Base-by-base conservation (phyloP, 2,888 invertebrate species). In the Tinea semifulvella region DNA sequence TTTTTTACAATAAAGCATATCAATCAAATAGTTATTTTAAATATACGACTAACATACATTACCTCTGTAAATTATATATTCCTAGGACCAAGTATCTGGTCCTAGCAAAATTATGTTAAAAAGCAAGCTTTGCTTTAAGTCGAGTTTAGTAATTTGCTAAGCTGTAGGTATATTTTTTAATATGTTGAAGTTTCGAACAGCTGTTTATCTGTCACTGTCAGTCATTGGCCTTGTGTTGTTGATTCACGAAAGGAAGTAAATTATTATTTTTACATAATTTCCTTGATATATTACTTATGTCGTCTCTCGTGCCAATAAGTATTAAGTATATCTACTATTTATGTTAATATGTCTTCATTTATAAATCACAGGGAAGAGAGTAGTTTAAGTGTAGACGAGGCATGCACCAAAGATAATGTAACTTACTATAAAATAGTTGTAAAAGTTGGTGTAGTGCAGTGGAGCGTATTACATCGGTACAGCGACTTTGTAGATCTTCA, bases 401-500 rank as follows among this genome's bases (percentile, higher is more conserved):
- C 84, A 22, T 83, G 84, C 50, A 86, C 86, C 53, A 82, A 84
- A 49, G 86, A 88, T 45, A 85, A 84, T 56, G 83, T 91, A 47
- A 89, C 88, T 1, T 89, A 85, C 66, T 93, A 93, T 62, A 85
- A 85, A 58, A 90, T 93, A 50, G 77, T 82, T 58, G 83, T 90
- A 56, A 85, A 80, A 58, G 85, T 93, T 16, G 88, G 85, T n/a
- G 74, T 85, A 48, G 83, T 90, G 47, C 82, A 85, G 48, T 98
- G 97, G 98, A 86, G 84, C 51, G 89, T 96, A 6, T 86, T 86
- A 56, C 91, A 91, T 68, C 86, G 97, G 52, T 98, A 95, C 77
- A 93, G 87, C 63, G 94, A 96, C 57, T 98, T 97, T 71, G 88
- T 87, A 51, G 91, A 93, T 46, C 83, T 97, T 10, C 93, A 97